Percentiles rank a stretch among this genome's conserved stretches.
Conservation (phyloP, 2,888 invertebrate species). For the Scaeva pyrastri region DNA sequence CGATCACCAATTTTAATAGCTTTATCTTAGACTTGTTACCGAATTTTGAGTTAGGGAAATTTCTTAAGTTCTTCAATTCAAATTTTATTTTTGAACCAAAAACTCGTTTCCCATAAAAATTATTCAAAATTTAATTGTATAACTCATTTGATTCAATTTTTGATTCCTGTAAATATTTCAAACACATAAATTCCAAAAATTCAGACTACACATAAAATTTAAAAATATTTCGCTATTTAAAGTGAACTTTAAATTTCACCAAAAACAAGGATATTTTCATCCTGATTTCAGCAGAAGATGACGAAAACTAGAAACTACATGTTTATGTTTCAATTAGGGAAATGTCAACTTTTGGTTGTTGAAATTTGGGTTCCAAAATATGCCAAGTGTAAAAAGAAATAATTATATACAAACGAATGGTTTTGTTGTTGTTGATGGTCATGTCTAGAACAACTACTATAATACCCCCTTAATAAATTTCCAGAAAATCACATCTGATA, state of each 20-base stretch:
- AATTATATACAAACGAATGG: not conserved
- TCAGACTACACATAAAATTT: no score
- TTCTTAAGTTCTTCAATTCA: no score
- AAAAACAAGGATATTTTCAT: not conserved
- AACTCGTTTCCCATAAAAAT: no score
- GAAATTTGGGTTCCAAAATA: not conserved
- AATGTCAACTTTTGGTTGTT: not conserved
- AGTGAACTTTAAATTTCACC: not conserved
- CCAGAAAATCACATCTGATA: not conserved
- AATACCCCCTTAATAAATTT: not conserved
- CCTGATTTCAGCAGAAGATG: not conserved
- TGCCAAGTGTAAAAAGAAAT: not conserved
- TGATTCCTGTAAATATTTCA: no score
- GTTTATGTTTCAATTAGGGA: constrained; percentile 20
- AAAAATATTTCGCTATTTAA: no score
- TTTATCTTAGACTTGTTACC: no score
- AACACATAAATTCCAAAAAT: no score
- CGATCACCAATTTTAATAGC: no score
- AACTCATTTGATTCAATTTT: no score
- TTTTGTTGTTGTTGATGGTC: not conserved
- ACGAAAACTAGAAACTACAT: not conserved
- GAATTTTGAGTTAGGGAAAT: no score
- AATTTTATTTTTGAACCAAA: no score
- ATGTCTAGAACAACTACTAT: constrained; percentile 7
- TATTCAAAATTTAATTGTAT: no score